Conservation (phyloP, 2,797 vertebrate genomes). For the Bovichtus variegatus region DNA sequence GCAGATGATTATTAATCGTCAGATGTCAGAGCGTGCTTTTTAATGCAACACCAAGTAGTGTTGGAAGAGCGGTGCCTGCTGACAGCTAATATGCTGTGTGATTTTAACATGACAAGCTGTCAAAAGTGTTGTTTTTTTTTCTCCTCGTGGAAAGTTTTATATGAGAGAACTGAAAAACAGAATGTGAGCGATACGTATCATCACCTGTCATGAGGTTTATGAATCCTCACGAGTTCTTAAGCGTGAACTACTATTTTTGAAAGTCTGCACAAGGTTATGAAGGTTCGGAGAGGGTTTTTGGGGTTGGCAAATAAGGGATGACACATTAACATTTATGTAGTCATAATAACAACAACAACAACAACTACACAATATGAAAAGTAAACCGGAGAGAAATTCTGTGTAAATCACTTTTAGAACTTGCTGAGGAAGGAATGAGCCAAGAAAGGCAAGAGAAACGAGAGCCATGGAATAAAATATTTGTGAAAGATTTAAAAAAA, state of each 20-base stretch:
- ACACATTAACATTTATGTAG: neutral
- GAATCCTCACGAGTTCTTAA: neutral
- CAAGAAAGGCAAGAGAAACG: neutral
- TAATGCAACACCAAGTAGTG: constrained; percentile 27
- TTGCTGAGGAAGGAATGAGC: neutral
- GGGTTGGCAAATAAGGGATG: neutral
- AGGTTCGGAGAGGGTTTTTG: neutral
- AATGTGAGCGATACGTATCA: constrained; percentile 12
- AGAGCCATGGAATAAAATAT: neutral
- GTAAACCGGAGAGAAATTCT: neutral
- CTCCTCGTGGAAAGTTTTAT: constrained; percentile 1
- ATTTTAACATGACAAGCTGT: constrained; percentile 49
- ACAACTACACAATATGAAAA: neutral
- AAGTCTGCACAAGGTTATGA: neutral
- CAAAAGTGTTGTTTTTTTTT: constrained; percentile 20
- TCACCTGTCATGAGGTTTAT: neutral
- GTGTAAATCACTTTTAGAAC: neutral
- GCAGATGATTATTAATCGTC: constrained; percentile 1
- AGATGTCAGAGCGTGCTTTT: constrained; percentile 16
- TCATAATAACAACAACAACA: neutral
- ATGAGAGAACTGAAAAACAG: constrained; percentile 9
- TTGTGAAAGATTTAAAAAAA: neutral
- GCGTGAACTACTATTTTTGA: neutral
- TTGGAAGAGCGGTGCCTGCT: constrained; percentile 24
- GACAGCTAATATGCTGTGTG: constrained; percentile 37